phyloP scores from a whole-genome alignment of 2,888 invertebrate species.

The Artemia sinica region DNA sequence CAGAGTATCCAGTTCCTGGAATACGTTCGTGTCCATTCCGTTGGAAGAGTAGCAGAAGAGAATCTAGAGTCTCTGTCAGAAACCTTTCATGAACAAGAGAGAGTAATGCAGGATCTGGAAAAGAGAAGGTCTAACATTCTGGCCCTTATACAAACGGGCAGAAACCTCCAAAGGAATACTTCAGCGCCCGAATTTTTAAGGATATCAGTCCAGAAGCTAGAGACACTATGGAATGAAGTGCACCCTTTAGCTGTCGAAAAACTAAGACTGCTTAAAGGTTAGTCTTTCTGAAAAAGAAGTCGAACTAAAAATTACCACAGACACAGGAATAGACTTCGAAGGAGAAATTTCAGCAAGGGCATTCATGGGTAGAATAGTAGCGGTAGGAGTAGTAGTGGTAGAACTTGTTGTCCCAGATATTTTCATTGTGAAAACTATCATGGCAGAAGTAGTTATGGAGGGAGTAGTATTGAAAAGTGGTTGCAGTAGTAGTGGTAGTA shows the following conservation, averaged over 20 bases:
- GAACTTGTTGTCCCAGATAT: no score
- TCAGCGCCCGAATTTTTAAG: slow-evolving; percentile 73
- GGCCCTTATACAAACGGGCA: slow-evolving; percentile 76
- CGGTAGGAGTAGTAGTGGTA: no score
- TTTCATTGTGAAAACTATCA: no score
- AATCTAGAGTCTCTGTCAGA: slow-evolving; percentile 54
- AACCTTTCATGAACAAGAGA: slow-evolving; percentile 48
- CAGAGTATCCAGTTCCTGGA: neutral
- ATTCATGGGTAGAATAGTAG: no score
- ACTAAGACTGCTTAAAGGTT: slow-evolving; percentile 54
- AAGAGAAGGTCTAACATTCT: slow-evolving; percentile 57
- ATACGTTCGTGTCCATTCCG: slow-evolving; percentile 36
- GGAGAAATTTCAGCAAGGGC: no score
- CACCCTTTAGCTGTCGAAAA: slow-evolving; percentile 67
- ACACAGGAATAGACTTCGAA: no score
- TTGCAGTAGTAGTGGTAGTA: no score
- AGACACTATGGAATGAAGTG: slow-evolving; percentile 69
- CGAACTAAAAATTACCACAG: no score
- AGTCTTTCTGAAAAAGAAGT: neutral
- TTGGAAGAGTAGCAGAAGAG: slow-evolving; percentile 49
- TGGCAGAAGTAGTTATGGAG: no score
- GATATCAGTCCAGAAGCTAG: slow-evolving; percentile 63
- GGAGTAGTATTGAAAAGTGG: no score
- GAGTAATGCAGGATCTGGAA: slow-evolving; percentile 61
- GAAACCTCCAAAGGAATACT: slow-evolving; percentile 65